phyloP scores from a whole-genome alignment of 2,888 invertebrate species.

The Cryptocephalus primarius region DNA sequence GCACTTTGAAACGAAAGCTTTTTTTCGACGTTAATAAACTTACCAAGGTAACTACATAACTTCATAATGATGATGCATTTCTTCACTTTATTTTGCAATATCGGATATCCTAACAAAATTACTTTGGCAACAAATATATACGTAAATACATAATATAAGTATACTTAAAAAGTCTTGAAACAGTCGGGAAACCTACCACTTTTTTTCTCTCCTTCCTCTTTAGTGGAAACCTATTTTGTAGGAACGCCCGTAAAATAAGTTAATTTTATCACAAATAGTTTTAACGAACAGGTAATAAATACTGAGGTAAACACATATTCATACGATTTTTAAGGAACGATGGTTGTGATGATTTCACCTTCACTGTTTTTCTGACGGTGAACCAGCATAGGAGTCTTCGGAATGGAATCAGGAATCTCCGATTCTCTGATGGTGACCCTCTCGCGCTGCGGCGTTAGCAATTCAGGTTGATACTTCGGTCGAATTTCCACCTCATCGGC shows the following conservation, averaged over 20 bases:
- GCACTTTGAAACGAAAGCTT: too few relatives aligned
- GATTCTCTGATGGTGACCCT: slow-evolving; percentile 68
- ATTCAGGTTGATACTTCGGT: slow-evolving; percentile 18
- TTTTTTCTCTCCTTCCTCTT: slow-evolving; percentile 1
- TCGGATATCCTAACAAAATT: slow-evolving; percentile 9
- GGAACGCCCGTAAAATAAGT: slow-evolving; percentile 30
- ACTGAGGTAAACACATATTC: slow-evolving; percentile 27
- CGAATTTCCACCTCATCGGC: slow-evolving; percentile 20
- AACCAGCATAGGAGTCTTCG: slow-evolving; percentile 72
- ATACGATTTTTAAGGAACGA: slow-evolving; percentile 20
- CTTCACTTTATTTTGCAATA: slow-evolving; percentile 7
- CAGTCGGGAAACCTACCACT: slow-evolving; percentile 9
- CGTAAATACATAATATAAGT: slow-evolving; percentile 17
- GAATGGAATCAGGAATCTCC: slow-evolving; percentile 59
- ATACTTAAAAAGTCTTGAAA: slow-evolving; percentile 16
- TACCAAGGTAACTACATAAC: not conserved
- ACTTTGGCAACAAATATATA: slow-evolving; percentile 24
- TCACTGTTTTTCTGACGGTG: slow-evolving; percentile 65
- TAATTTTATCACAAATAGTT: slow-evolving; percentile 26
- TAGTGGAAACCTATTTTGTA: slow-evolving; percentile 15
- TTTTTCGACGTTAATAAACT: not conserved
- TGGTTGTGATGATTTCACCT: slow-evolving; percentile 62
- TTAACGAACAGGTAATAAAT: slow-evolving; percentile 22
- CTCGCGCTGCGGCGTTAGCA: slow-evolving; percentile 53
- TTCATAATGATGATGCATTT: slow-evolving; percentile 1